A percentile compares a stretch with the other conserved stretches of the same genome.
Conservation (phyloP, 2,888 invertebrate genomes). For the Troides oblongomaculatus region DNA sequence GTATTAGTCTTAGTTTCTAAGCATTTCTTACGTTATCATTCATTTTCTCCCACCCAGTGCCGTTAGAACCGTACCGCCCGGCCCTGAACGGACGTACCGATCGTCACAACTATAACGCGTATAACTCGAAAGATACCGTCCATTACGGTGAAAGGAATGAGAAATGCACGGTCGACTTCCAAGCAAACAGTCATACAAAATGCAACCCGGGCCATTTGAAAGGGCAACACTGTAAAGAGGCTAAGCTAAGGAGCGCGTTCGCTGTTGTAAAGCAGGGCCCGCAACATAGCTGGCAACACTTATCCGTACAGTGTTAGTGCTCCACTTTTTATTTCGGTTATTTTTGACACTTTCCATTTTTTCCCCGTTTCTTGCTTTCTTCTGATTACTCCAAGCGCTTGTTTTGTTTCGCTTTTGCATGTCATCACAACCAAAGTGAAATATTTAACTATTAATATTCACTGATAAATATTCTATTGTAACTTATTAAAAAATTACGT, state of each 20-base stretch:
- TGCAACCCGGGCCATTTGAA: slow-evolving; percentile 67
- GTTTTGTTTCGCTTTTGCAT: slow-evolving; percentile 2
- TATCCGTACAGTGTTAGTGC: slow-evolving; percentile 83
- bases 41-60: slow-evolving; percentile 66
- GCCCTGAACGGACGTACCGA: slow-evolving; percentile 74
- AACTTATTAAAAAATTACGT: too few relatives aligned
- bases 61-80: slow-evolving; percentile 75
- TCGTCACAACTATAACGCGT: slow-evolving; percentile 71
- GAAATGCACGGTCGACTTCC: slow-evolving; percentile 68
- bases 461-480: too few relatives aligned
- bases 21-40: slow-evolving; percentile 66
- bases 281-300: slow-evolving; percentile 81
- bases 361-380: slow-evolving; percentile 38
- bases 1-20: slow-evolving; percentile 44
- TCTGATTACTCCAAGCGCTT: slow-evolving; percentile 31
- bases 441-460: too few relatives aligned
- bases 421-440: not conserved
- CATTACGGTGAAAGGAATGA: slow-evolving; percentile 75
- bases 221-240: slow-evolving; percentile 67
- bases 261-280: slow-evolving; percentile 82
- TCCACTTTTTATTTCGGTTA: slow-evolving; percentile 37
- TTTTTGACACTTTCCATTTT: slow-evolving; percentile 40
- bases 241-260: slow-evolving; percentile 82
- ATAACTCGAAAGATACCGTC: slow-evolving; percentile 76
- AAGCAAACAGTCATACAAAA: slow-evolving; percentile 76